Evolutionary conservation across 1,140 invertebrate species (phyloP), one percentile per base, ranked within the genome.

Genomic region (Amyelois transitella): DNA sequence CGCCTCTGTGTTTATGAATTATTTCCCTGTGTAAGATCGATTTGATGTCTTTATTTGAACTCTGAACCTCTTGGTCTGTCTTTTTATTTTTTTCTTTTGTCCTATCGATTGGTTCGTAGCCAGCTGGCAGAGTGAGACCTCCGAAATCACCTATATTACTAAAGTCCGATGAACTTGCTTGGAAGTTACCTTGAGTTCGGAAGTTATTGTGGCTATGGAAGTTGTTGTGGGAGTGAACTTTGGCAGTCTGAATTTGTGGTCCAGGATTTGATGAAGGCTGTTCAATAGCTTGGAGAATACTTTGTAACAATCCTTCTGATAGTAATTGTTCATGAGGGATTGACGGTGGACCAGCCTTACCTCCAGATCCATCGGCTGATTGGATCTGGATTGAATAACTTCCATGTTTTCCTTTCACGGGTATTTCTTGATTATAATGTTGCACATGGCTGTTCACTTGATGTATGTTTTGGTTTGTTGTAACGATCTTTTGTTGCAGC

Each of bases 341-440:
- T 0, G 79, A 69, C 4, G 72, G 89, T 14, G 68, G 32, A 12
- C 61, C 60, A 14, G 68, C 77, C 18, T 88, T 89, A 17, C 89
- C 90, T 17, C 86, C 89, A 8, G 48, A 43, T n/a, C 57, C 71
- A 18, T 69, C 78, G 0, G 91, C 89, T 1, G 91, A 82, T 62
- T 94, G 94, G 48, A 95, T 94, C 78, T 95, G 93, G 6, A 95
- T 75, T 0, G 92, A 92, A 63, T 95, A 95, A 18, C 90, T 90
- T 3, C 91, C 92, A 6, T 90, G 87, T 1, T 91, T 89, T 0
- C 91, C 92, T 71, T 91, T 90, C 18, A 91, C 69, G 8, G 92
- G 91, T 53, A 94, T 92, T 44, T 92, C 90, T 25, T 64, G 53
- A 10, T 32, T 43, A n/a, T 58, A 63, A 17, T 70, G 59, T 22